Evolutionary conservation across 2,797 vertebrate species (phyloP), one percentile per base, ranked within the genome.

Genomic region (Rhabdophis nuchalis): DNA sequence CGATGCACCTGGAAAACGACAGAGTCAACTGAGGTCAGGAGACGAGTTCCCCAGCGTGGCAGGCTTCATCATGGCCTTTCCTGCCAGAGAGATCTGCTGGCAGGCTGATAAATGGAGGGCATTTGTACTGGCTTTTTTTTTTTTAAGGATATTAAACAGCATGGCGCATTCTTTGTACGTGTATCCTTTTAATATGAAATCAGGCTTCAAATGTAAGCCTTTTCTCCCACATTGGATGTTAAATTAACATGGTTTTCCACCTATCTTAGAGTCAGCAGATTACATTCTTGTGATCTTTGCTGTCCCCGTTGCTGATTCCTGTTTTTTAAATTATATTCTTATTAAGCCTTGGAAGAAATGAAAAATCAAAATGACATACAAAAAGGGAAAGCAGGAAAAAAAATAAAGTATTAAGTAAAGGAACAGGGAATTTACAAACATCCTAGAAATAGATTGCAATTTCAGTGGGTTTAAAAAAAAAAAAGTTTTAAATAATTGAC

Each of bases 1-100:
- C 88, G 91, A 90, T 77, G 92, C 92, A 95, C 94, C 94, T 96
- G 95, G 87, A 95, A 77, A 96, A 95, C 94, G 90, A 90, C 94
- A 89, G 93, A 86, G 89, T 95, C 94, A 93, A 94, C 94, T 72
- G 61, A 0, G 64, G 95, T 90, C 90, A 32, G 6, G 92, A 92
- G 36, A 93, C 92, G 87, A 89, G 87, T 91, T 95, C 91, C 89
- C 54, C 54, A 92, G 90, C 0, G 3, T 61, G 4, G 41, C 0
- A 20, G 91, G 72, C 14, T 91, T 91, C 41, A 94, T 94, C 88
- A 25, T 9, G 29, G 92, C 91, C 86, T 92, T 93, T 93, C 93
- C 96, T 95, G 56, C 12, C 0, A 53, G 93, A 27, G 68, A 82
- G 18, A 64, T 12, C 5, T 41, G 91, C 90, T 1, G 61, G 92